Base-by-base conservation (phyloP, 2,113 vertebrate genomes). In the Perca flavescens region DNA sequence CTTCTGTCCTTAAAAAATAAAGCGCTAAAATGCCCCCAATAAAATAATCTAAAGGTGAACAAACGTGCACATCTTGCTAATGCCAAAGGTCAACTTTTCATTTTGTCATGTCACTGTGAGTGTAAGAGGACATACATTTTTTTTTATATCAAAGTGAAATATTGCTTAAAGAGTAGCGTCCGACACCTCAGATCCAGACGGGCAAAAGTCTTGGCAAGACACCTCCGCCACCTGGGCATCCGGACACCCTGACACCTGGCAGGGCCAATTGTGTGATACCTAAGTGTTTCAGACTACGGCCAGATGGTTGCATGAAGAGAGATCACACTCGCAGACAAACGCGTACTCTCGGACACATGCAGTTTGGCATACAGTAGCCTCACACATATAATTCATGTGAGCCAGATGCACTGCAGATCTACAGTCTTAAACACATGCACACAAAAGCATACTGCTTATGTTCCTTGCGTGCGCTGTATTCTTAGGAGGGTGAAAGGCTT, bases 311-410 rank as follows among this genome's bases (percentile, higher is more conserved):
- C 53, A 53, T 73, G 77, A 76, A 73, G 86, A 74, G 60, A 19
- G 85, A 80, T 85, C 86, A 74, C 88, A 80, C 74, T 54, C 14
- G 14, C 68, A 85, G 47, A 82, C 80, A 70, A 68, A 84, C 21
- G 17, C 21, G 50, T 47, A 77, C 68, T 62, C 50, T 8, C 65
- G 88, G 43, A 89, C 74, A 71, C 77, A 13, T 79, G 67, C 74
- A 81, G 64, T 65, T 86, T 79, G 76, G 74, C 69, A 78, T 89
- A 83, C 82, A 85, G 86, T 90, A 84, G 75, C 84, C 70, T 78
- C 61, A 5, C 82, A 90, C 89, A 83, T 93, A 94, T 94, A 89
- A 95, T 94, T 95, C 12, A 95, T 93, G 87, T 47, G 71, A 82
- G 85, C 86, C 92, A 92, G 94, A 91, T 92, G 91, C 86, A 84